phyloP scores from a whole-genome alignment of 1,140 invertebrate species.

The Saccostrea glomerata region DNA sequence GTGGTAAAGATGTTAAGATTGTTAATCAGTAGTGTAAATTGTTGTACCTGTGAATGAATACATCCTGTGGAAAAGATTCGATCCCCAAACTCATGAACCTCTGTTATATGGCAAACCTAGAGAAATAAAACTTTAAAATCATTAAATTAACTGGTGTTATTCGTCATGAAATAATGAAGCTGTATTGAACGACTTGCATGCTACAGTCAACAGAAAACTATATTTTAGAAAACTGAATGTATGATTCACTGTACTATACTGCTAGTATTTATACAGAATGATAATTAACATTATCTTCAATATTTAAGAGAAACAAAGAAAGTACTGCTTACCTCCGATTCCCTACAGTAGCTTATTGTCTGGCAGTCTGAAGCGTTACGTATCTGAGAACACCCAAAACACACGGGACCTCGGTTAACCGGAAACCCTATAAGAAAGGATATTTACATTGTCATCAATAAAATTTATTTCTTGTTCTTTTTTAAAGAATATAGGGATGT shows the following conservation, averaged over 20 bases:
- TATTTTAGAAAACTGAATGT: too few relatives aligned
- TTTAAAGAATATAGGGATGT: too few relatives aligned
- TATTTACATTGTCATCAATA: neutral
- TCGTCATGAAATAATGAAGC: too few relatives aligned
- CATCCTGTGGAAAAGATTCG: neutral
- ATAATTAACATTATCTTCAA: too few relatives aligned
- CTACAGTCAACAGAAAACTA: too few relatives aligned
- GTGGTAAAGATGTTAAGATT: too few relatives aligned
- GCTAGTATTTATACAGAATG: too few relatives aligned
- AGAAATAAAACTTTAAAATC: neutral
- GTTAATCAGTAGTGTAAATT: neutral
- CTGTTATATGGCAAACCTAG: conserved; percentile 8
- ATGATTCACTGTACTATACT: too few relatives aligned
- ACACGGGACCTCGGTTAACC: neutral
- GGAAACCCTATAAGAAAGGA: neutral
- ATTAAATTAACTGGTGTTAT: too few relatives aligned
- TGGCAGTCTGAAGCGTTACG: neutral
- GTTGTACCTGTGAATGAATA: conserved; percentile 3
- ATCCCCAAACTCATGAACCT: neutral
- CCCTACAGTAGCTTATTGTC: neutral
- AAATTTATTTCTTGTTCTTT: too few relatives aligned
- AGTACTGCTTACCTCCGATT: neutral
- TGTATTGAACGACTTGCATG: too few relatives aligned
- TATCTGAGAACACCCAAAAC: neutral
- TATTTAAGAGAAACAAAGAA: too few relatives aligned